A percentile compares a stretch with the other conserved stretches of the same genome.
Conservation (phyloP, 2,888 invertebrate genomes). For the Brachyptera risi region DNA sequence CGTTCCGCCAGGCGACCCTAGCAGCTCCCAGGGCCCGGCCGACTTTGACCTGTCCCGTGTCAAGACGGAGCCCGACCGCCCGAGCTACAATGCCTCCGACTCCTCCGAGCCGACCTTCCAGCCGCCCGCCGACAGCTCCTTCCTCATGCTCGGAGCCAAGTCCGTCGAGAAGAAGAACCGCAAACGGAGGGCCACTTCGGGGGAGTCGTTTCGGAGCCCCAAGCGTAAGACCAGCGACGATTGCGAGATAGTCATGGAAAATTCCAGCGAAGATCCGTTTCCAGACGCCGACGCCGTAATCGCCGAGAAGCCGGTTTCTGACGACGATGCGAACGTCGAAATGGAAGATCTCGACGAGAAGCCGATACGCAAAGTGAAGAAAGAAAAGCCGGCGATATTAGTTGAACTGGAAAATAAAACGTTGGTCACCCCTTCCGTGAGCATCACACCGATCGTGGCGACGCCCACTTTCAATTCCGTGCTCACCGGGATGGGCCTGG, state of each 20-base stretch:
- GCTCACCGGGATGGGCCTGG: slow-evolving; percentile 56
- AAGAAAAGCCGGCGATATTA: slow-evolving; percentile 5
- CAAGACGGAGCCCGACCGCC: slow-evolving; percentile 29
- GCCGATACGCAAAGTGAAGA: not conserved
- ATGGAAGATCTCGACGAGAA: too few relatives aligned
- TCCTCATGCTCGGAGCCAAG: slow-evolving; percentile 2
- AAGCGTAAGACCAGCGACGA: slow-evolving; percentile 57
- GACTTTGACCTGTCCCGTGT: slow-evolving; percentile 29
- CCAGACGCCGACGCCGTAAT: slow-evolving; percentile 49
- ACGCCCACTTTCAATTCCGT: slow-evolving; percentile 53
- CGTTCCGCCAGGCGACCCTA: slow-evolving; percentile 64
- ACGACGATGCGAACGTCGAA: too few relatives aligned
- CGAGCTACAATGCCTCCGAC: not conserved
- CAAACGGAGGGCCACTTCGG: slow-evolving; percentile 41
- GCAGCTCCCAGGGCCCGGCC: slow-evolving; percentile 41
- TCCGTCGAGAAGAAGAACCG: too few relatives aligned
- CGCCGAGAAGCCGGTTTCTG: not conserved
- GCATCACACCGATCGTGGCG: slow-evolving; percentile 55
- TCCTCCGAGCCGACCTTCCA: not conserved
- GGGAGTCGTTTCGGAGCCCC: too few relatives aligned
- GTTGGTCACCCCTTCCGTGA: slow-evolving; percentile 35
- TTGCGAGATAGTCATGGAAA: slow-evolving; percentile 56
- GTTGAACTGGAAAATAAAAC: not conserved
- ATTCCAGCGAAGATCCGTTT: slow-evolving; percentile 58
- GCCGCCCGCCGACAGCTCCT: slow-evolving; percentile 4